Evolutionary conservation across 2,797 vertebrate species (phyloP).

Genomic region (Gambelia wislizenii): DNA sequence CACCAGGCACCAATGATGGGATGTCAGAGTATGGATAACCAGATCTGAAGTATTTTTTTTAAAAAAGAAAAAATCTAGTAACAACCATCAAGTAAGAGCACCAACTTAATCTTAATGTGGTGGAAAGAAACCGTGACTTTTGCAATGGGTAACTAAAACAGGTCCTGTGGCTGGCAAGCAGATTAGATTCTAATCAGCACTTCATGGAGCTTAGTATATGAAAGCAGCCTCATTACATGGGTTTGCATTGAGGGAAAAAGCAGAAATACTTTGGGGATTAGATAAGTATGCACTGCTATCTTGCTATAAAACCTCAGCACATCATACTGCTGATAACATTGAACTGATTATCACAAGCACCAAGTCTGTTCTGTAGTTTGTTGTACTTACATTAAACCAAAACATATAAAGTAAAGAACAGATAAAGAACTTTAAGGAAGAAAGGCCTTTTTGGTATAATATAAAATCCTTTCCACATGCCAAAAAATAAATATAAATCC

Average conservation of each 20-base stretch:
- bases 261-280: conserved; percentile 2
- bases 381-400: not conserved
- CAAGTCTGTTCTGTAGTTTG: not conserved
- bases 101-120: not conserved
- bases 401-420: conserved; percentile 22
- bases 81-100: not conserved
- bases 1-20: not conserved
- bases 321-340: not conserved
- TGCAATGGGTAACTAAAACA: not conserved
- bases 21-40: not conserved
- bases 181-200: not conserved
- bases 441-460: conserved; percentile 42
- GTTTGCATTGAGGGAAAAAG: not conserved
- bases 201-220: not conserved
- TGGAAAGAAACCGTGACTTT: not conserved
- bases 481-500: not conserved
- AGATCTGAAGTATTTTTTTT: not conserved
- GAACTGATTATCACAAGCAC: not conserved
- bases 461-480: conserved; percentile 47
- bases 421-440: conserved; percentile 16
- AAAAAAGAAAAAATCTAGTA: too few species aligned
- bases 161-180: not conserved
- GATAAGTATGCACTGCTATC: not conserved
- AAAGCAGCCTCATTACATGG: not conserved
- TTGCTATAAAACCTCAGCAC: not conserved